Evolutionary conservation across 2,113 vertebrate genomes (phyloP).

Genomic region (Sander vitreus): DNA sequence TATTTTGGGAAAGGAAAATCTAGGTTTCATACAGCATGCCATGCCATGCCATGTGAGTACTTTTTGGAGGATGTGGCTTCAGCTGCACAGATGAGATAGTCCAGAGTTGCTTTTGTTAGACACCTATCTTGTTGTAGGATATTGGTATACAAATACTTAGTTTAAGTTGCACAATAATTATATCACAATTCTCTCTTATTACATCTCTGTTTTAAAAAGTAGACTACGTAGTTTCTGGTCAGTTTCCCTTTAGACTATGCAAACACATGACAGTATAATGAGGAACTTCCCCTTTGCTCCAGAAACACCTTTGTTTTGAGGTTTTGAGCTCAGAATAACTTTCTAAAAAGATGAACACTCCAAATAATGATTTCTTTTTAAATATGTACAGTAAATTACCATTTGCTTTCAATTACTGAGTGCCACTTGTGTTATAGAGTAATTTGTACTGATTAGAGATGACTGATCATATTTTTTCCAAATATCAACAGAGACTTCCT

Average conservation of each 20-base stretch:
- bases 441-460: background rate
- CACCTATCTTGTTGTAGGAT: background rate
- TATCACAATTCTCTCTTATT: too few species aligned
- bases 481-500: background rate
- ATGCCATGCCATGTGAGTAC: constrained; percentile 8
- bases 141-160: background rate
- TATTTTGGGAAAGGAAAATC: constrained; percentile 6
- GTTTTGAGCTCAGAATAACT: constrained; percentile 12
- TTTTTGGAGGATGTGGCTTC: constrained; percentile 59
- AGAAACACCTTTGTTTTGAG: constrained; percentile 14
- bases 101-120: background rate
- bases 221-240: background rate
- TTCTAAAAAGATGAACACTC: background rate
- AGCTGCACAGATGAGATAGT: background rate
- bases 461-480: background rate
- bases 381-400: background rate
- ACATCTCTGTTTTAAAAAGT: background rate
- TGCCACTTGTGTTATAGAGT: fast-evolving
- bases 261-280: constrained; percentile 1
- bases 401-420: background rate
- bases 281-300: constrained; percentile 39
- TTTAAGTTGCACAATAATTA: background rate
- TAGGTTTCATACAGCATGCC: constrained; percentile 12
- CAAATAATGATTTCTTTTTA: background rate
- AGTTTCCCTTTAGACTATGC: background rate